phyloP scores from a whole-genome alignment of 2,113 vertebrate species.

The Laterallus jamaicensis region DNA sequence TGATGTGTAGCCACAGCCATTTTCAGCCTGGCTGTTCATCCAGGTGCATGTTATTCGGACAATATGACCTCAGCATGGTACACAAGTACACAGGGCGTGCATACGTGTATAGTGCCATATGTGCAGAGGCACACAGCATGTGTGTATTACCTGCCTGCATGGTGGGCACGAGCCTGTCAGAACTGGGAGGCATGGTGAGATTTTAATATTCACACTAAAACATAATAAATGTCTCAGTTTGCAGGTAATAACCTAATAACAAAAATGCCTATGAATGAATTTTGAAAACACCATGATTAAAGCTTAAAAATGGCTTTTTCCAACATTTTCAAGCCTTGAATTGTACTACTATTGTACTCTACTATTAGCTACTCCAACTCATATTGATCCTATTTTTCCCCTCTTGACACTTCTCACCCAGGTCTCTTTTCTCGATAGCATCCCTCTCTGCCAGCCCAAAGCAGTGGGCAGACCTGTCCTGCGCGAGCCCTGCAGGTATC shows the following conservation, averaged over 20 bases:
- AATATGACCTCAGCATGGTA: not conserved
- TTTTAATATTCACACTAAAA: not conserved
- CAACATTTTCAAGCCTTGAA: not conserved
- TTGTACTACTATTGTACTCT: not conserved
- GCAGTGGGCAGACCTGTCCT: not conserved
- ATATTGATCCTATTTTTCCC: not conserved
- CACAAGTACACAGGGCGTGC: rapidly evolving
- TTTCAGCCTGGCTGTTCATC: not conserved
- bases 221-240: not conserved
- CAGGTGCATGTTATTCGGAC: not conserved
- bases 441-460: rapidly evolving
- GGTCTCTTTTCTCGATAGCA: not conserved
- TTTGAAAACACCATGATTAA: not conserved
- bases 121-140: not conserved
- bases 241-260: not conserved
- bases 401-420: not conserved
- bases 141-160: not conserved
- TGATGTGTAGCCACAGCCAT: not conserved
- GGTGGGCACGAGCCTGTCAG: not conserved
- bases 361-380: not conserved
- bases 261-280: not conserved
- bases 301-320: not conserved
- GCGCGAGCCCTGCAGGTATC: not conserved
- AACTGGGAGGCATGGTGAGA: not conserved
- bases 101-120: rapidly evolving